Evolutionary conservation across 23 tunicate genomes (phyloP).

Genomic region (Clavelina lepadiformis): DNA sequence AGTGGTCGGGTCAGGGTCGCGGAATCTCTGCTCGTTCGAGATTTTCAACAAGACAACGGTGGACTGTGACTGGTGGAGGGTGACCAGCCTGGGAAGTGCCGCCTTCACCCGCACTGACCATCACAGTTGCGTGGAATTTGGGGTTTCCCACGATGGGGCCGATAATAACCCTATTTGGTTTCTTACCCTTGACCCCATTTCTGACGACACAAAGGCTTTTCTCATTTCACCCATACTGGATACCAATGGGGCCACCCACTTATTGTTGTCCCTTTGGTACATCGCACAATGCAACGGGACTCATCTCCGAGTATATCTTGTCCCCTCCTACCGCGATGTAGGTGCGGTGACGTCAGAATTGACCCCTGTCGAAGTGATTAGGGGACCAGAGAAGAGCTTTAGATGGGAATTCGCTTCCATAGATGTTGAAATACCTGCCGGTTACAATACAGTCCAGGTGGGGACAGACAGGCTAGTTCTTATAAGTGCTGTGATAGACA

Average conservation of each 20-base stretch:
- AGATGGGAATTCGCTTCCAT: conserved; percentile 18
- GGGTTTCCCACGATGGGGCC: too few relatives aligned
- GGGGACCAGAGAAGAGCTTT: neutral
- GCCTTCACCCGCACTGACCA: neutral
- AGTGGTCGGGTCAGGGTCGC: conserved; percentile 1
- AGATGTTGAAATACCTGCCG: conserved; percentile 17
- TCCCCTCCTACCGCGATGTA: conserved; percentile 9
- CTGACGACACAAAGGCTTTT: neutral
- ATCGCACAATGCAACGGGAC: conserved; percentile 23
- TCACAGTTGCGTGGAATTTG: conserved; percentile 11
- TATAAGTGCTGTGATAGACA: too few relatives aligned
- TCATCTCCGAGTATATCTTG: conserved; percentile 3
- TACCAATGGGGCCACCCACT: conserved; percentile 20
- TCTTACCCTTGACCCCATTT: too few relatives aligned
- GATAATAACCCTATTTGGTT: too few relatives aligned
- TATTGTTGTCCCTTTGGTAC: conserved; percentile 30
- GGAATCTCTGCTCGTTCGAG: conserved; percentile 20
- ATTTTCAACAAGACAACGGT: conserved; percentile 5
- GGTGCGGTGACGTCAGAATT: neutral
- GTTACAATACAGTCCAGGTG: conserved; percentile 22
- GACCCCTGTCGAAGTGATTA: conserved; percentile 3
- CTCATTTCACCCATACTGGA: conserved; percentile 40
- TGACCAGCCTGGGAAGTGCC: neutral
- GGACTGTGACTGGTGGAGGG: conserved; percentile 34
- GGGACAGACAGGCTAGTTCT: neutral